phyloP scores from a whole-genome alignment of 2,113 vertebrate species.

The Petrocephalus microphthalmus region DNA sequence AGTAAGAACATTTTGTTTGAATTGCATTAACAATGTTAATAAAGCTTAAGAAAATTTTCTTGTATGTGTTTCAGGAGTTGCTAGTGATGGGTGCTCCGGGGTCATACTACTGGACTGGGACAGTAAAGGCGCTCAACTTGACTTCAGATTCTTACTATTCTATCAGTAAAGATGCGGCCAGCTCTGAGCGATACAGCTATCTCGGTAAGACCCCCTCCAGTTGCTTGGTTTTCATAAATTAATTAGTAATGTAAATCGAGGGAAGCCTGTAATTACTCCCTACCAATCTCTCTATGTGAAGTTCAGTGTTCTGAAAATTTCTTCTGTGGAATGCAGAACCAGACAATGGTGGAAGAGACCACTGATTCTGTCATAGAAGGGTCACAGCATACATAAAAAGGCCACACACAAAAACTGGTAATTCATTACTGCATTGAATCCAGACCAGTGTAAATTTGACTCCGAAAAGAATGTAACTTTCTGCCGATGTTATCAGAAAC shows the following conservation, averaged over 20 bases:
- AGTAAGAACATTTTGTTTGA: background rate
- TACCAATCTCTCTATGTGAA: background rate
- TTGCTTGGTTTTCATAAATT: background rate
- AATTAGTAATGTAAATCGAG: background rate
- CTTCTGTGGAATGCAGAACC: background rate
- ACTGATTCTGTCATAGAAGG: background rate
- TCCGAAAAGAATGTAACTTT: background rate
- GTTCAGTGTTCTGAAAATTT: background rate
- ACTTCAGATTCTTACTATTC: slow-evolving; percentile 84
- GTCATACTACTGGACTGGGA: slow-evolving; percentile 97
- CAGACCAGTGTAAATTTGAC: background rate
- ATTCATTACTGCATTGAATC: background rate
- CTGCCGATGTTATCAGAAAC: background rate
- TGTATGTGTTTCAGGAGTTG: slow-evolving; percentile 69
- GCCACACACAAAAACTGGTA: background rate
- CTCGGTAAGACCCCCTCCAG: slow-evolving; percentile 68
- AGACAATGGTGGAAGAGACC: background rate
- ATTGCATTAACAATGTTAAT: background rate
- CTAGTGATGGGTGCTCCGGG: slow-evolving; percentile 95
- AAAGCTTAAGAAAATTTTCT: background rate
- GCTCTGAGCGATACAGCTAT: slow-evolving; percentile 84
- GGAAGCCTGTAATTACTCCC: background rate
- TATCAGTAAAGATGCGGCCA: slow-evolving; percentile 70
- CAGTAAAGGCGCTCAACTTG: slow-evolving; percentile 89
- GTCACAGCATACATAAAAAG: background rate